These are phyloP conservation scores for Drosophila gaucha DNA, from an alignment of 2,888 invertebrate genomes.

Conservation along the genomic window DNA sequence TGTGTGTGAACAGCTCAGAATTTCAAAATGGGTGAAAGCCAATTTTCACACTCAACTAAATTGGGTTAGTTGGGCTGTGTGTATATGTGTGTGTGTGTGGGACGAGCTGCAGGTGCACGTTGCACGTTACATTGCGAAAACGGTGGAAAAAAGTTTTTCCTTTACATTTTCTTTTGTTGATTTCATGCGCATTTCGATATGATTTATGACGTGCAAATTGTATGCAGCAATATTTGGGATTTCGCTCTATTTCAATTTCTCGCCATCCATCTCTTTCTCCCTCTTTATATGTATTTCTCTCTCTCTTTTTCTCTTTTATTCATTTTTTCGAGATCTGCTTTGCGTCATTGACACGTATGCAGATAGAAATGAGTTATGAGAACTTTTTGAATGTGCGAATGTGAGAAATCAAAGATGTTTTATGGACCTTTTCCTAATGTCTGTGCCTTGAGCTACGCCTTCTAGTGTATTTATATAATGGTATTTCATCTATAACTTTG, in stretches of 20 bases:
- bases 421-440: conserved; percentile 32
- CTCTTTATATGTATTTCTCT: neutral
- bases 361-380: conserved; percentile 52
- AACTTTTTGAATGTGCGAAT: conserved; percentile 37
- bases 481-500: neutral
- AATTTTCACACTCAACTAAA: conserved; percentile 79
- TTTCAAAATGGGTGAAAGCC: conserved; percentile 75
- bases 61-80: conserved; percentile 65
- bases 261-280: conserved; percentile 1
- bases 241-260: conserved; percentile 24
- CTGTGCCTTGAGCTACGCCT: conserved; percentile 24
- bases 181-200: conserved; percentile 65
- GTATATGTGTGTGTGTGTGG: conserved; percentile 2
- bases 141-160: conserved; percentile 52
- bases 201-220: conserved; percentile 76
- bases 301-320: conserved; percentile 5
- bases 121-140: conserved; percentile 48
- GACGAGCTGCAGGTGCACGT: conserved; percentile 48
- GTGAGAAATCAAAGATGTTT: conserved; percentile 44
- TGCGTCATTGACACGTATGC: conserved; percentile 49
- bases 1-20: conserved; percentile 67
- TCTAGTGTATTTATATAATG: conserved; percentile 9
- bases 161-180: conserved; percentile 55
- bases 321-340: conserved; percentile 14
- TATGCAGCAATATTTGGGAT: conserved; percentile 60